Evolutionary conservation across 2,797 vertebrate species (phyloP).

Genomic region (Sebastes vulpes): DNA sequence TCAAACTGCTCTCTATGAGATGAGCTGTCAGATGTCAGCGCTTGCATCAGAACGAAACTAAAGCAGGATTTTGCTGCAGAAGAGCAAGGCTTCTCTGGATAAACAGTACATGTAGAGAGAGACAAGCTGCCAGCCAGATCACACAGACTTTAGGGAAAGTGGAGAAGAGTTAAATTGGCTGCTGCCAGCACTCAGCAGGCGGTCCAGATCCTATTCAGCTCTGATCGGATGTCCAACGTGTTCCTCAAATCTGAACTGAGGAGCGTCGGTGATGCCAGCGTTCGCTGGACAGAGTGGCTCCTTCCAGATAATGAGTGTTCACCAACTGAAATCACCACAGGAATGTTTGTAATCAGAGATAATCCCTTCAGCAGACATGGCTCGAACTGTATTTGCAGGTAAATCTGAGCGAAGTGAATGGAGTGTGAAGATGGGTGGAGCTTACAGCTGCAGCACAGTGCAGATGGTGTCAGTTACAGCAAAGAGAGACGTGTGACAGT

Average conservation of each 20-base stretch:
- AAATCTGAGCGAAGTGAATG: background rate
- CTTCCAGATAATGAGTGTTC: background rate
- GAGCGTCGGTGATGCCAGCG: background rate
- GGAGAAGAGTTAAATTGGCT: conserved; percentile 26
- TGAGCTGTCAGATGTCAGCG: background rate
- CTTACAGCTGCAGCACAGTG: background rate
- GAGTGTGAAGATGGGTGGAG: background rate
- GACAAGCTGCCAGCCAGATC: conserved; percentile 29
- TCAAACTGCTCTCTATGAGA: background rate
- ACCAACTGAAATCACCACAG: background rate
- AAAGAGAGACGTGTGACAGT: background rate
- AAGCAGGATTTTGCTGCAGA: background rate
- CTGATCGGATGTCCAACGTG: conserved; percentile 43
- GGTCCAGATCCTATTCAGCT: conserved; percentile 41
- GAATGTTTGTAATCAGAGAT: conserved; percentile 28
- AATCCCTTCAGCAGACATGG: conserved; percentile 32
- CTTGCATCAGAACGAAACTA: conserved; percentile 5
- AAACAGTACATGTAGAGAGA: background rate
- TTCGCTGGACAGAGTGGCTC: background rate
- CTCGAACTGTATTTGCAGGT: conserved; percentile 25
- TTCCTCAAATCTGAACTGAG: conserved; percentile 34
- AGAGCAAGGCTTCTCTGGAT: background rate
- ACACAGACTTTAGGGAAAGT: conserved; percentile 9
- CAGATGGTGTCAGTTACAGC: background rate
- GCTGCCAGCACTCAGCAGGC: conserved; percentile 28